A percentile compares a stretch with the other conserved stretches of the same genome.
phyloP scores from a whole-genome alignment of 2,113 vertebrate species.

The Nesogale talazaci region DNA sequence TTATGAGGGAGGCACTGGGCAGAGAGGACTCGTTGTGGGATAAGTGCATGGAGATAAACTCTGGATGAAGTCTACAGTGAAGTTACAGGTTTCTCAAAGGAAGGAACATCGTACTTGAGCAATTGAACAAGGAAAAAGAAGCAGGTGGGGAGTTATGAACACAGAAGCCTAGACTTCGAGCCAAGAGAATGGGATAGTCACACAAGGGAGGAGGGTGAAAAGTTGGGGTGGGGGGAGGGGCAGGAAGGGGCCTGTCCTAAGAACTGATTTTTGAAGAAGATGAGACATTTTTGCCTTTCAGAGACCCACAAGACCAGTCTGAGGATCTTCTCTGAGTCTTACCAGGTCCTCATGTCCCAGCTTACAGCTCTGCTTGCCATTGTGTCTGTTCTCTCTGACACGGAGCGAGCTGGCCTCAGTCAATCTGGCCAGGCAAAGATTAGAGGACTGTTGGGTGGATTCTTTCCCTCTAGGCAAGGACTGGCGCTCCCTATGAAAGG shows the following conservation, averaged over 20 bases:
- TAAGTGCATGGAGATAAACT: not conserved
- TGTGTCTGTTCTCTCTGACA: not conserved
- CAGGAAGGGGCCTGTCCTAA: not conserved
- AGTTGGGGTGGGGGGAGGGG: no score
- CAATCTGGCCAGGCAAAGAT: not conserved
- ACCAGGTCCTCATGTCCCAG: not conserved
- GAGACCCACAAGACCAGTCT: not conserved
- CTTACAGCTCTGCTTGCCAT: not conserved
- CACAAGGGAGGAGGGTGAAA: not conserved
- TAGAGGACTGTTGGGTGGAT: not conserved
- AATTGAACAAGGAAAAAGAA: not conserved
- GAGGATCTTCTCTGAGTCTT: not conserved
- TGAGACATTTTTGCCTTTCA: not conserved
- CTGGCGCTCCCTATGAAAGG: no score
- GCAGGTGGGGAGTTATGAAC: no score
- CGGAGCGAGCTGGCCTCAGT: not conserved
- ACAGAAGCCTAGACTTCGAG: not conserved
- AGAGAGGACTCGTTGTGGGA: not conserved
- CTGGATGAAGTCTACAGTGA: not conserved
- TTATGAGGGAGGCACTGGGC: not conserved
- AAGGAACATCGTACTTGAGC: not conserved
- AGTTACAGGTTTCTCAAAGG: not conserved
- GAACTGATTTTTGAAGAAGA: not conserved
- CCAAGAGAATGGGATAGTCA: not conserved
- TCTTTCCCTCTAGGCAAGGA: not conserved